phyloP scores from a whole-genome alignment of 1,140 invertebrate species.

The Drosophila grimshawi region DNA sequence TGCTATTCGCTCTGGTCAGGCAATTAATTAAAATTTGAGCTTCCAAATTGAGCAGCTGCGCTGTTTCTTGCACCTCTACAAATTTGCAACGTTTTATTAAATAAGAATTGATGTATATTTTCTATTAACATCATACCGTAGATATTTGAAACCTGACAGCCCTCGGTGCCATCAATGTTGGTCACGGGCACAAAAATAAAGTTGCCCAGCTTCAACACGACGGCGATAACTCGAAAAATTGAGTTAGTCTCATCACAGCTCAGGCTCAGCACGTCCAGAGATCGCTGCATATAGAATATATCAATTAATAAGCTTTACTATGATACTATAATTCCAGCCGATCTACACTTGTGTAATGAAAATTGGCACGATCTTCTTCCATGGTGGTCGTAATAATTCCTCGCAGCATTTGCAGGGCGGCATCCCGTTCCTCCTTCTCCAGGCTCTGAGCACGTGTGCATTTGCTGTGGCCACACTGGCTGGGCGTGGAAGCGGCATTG shows the following conservation, averaged over 20 bases:
- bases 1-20: conserved; percentile 78
- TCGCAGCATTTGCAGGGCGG: conserved; percentile 39
- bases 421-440: conserved; percentile 66
- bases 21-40: conserved; percentile 84
- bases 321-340: neutral
- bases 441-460: conserved; percentile 75
- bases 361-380: conserved; percentile 90
- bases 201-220: conserved; percentile 94
- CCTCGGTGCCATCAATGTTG: conserved; percentile 95
- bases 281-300: conserved; percentile 86
- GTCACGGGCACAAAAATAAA: conserved; percentile 92
- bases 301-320: neutral
- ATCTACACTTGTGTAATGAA: conserved; percentile 87
- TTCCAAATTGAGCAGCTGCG: conserved; percentile 80
- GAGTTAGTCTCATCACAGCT: conserved; percentile 88
- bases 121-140: conserved; percentile 87
- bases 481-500: conserved; percentile 26
- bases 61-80: conserved; percentile 81
- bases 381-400: conserved; percentile 85
- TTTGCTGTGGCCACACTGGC: conserved; percentile 78
- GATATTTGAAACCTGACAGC: conserved; percentile 91
- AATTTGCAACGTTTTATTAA: neutral
- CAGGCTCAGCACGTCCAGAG: conserved; percentile 91
- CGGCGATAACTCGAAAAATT: conserved; percentile 92
- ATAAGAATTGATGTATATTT: neutral